Evolutionary conservation across 2,113 vertebrate genomes (phyloP).

Genomic region (Ailuropoda melanoleuca): DNA sequence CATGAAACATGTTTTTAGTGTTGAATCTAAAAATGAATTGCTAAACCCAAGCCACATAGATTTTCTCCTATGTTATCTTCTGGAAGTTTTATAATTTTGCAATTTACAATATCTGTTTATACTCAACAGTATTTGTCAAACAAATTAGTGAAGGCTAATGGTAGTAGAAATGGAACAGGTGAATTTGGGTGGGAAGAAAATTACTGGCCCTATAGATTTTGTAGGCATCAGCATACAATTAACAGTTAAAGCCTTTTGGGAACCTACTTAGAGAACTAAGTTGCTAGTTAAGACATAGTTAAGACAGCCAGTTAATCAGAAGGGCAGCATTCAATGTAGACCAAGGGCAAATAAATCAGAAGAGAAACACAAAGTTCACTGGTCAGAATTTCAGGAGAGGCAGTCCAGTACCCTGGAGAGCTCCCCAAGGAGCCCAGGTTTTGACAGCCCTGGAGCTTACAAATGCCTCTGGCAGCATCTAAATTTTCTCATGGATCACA

Average conservation of each 20-base stretch:
- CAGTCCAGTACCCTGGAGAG: conserved; percentile 74
- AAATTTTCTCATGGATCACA: neutral
- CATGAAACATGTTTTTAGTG: neutral
- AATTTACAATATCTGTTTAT: conserved; percentile 16
- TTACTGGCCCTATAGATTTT: neutral
- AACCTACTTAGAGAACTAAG: conserved; percentile 22
- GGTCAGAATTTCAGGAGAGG: neutral
- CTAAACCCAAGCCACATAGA: neutral
- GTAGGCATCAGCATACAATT: neutral
- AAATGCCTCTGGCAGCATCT: neutral
- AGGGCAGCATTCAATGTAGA: neutral
- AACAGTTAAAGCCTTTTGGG: neutral
- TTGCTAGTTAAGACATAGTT: conserved; percentile 26
- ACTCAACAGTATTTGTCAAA: neutral
- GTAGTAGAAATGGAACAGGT: conserved; percentile 3
- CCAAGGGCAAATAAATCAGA: neutral
- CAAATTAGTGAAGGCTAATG: conserved; percentile 16
- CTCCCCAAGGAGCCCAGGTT: neutral
- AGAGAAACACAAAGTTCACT: neutral
- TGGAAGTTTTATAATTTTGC: conserved; percentile 5
- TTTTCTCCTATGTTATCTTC: conserved; percentile 26
- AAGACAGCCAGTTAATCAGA: neutral
- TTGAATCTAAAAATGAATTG: conserved; percentile 4
- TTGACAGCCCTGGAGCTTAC: neutral
- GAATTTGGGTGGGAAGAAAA: neutral